These are phyloP conservation scores for Lepisosteus oculatus DNA, from an alignment of 2,113 vertebrate species.

Conservation along the genomic window DNA sequence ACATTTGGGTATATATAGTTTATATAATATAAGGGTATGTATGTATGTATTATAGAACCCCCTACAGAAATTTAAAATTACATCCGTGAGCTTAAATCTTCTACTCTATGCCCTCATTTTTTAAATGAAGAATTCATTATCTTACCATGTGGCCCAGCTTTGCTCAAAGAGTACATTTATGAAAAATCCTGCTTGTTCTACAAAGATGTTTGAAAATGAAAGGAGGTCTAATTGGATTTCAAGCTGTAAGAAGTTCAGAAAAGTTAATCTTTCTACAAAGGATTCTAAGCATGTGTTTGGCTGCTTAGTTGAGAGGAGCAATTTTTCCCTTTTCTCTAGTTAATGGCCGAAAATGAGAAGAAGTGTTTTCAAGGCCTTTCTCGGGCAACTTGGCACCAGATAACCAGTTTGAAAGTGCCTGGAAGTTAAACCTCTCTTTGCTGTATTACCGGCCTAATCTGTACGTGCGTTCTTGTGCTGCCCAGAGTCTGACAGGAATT, in stretches of 20 bases:
- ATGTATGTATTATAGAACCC: background rate
- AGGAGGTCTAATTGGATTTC: conserved; percentile 16
- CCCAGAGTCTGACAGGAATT: too few species aligned
- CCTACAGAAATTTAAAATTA: too few species aligned
- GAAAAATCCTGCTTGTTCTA: conserved; percentile 5
- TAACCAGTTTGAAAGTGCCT: background rate
- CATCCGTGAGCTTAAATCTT: background rate
- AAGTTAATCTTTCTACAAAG: conserved; percentile 8
- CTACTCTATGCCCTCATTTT: background rate
- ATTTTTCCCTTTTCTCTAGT: background rate
- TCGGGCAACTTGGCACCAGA: background rate
- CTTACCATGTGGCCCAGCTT: background rate
- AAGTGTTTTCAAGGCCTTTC: background rate
- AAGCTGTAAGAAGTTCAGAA: conserved; percentile 11
- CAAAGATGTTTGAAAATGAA: conserved; percentile 11
- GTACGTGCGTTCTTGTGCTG: background rate
- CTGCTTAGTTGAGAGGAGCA: background rate
- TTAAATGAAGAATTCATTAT: background rate
- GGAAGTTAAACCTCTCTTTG: conserved; percentile 9
- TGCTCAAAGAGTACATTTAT: background rate
- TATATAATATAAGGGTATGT: background rate
- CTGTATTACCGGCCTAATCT: conserved; percentile 7
- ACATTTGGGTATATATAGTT: too few species aligned
- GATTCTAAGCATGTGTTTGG: conserved; percentile 1
- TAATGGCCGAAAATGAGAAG: background rate